Percentiles rank a stretch among this genome's conserved stretches.
Conservation (phyloP, 2,888 invertebrate species). For the Lithophane semibrunnea region DNA sequence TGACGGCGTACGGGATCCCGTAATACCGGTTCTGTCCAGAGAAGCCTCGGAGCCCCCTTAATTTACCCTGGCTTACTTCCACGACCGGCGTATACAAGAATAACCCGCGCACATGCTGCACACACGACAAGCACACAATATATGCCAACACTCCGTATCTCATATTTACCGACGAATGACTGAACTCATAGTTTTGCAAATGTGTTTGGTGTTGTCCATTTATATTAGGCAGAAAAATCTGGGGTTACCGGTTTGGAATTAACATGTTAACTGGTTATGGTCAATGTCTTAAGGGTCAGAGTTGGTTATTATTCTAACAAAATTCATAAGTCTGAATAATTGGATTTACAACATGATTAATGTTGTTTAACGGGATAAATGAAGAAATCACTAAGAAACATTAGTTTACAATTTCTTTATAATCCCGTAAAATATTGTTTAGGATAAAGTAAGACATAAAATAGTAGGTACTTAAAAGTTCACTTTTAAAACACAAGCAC, state of each 20-base stretch:
- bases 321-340: slow-evolving; percentile 25
- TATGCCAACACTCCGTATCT: slow-evolving; percentile 24
- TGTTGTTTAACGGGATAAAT: slow-evolving; percentile 13
- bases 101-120: slow-evolving; percentile 34
- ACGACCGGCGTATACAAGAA: slow-evolving; percentile 76
- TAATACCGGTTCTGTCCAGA: slow-evolving; percentile 82
- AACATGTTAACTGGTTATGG: neutral
- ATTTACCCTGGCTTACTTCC: slow-evolving; percentile 76
- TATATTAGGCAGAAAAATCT: slow-evolving; percentile 4
- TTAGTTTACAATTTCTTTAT: neutral
- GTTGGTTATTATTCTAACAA: neutral
- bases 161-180: slow-evolving; percentile 45
- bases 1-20: slow-evolving; percentile 84
- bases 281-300: neutral
- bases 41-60: slow-evolving; percentile 78
- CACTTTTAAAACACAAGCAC: slow-evolving; percentile 28
- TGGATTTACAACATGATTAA: slow-evolving; percentile 4
- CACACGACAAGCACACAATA: slow-evolving; percentile 40
- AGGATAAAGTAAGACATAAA: neutral
- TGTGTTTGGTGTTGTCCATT: neutral
- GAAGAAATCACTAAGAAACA: neutral
- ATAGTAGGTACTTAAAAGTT: neutral
- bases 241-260: neutral
- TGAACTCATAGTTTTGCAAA: slow-evolving; percentile 24
- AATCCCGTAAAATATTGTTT: neutral